These are phyloP conservation scores for Hemibagrus wyckioides DNA, from an alignment of 2,113 vertebrate species.

Conservation along the genomic window DNA sequence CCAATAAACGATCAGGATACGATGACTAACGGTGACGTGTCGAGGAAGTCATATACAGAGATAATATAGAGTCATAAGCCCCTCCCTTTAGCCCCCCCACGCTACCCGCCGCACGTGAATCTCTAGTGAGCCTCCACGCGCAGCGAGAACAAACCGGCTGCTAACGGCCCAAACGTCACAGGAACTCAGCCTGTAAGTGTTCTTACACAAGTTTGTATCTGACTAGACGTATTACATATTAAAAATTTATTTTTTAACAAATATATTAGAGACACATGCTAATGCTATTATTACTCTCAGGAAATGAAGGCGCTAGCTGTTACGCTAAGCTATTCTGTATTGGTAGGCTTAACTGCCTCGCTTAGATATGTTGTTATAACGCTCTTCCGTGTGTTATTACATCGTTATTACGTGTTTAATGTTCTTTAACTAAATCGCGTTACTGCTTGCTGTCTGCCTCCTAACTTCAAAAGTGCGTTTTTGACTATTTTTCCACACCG, in stretches of 20 bases:
- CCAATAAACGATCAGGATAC: neutral
- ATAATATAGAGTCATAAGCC: slow-evolving; percentile 19
- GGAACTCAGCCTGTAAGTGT: neutral
- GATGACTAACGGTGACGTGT: neutral
- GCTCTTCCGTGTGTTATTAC: no score
- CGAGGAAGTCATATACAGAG: slow-evolving; percentile 49
- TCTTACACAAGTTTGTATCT: neutral
- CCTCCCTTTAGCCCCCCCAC: neutral
- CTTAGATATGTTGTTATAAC: neutral
- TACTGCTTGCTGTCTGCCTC: neutral
- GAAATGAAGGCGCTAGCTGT: neutral
- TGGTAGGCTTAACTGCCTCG: neutral
- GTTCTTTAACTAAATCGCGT: no score
- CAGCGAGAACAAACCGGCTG: slow-evolving; percentile 50
- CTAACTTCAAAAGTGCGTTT: neutral
- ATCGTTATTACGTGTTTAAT: neutral
- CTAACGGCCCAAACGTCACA: slow-evolving; percentile 43
- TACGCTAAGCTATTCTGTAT: neutral
- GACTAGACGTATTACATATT: neutral
- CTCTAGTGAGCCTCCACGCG: slow-evolving; percentile 50
- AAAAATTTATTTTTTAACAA: neutral
- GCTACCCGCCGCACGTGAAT: slow-evolving; percentile 46
- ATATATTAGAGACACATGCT: no score
- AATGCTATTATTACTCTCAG: neutral
- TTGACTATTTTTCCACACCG: neutral